Percentiles rank a stretch among this genome's conserved stretches.
phyloP scores from a whole-genome alignment of 2,797 vertebrate genomes.

The Ciconia nigra region DNA sequence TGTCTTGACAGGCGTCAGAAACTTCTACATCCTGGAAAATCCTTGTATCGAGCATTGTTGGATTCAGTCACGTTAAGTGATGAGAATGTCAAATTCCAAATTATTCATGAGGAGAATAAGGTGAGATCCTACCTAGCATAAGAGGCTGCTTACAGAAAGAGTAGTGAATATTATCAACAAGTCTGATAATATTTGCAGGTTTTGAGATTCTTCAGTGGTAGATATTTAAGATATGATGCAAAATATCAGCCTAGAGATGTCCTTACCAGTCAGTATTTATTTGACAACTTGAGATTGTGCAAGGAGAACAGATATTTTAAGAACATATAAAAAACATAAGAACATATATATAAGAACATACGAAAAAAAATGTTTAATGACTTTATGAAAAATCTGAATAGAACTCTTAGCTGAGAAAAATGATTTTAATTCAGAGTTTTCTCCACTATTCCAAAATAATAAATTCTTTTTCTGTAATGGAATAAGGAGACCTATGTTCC shows the following conservation, averaged over 20 bases:
- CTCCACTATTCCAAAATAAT: not conserved
- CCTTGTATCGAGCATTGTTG: conserved; percentile 76
- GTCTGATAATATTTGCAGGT: not conserved
- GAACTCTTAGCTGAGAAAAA: not conserved
- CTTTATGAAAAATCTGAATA: not conserved
- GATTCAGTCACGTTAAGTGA: conserved; percentile 80
- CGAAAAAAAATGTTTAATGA: not conserved
- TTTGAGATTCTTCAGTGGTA: not conserved
- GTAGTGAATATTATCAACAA: not conserved
- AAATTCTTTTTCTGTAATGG: not conserved
- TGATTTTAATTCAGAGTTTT: not conserved
- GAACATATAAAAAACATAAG: too few species aligned
- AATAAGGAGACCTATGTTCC: not conserved
- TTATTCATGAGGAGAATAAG: conserved; percentile 79
- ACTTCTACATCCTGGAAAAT: conserved; percentile 63
- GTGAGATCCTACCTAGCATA: conserved; percentile 64
- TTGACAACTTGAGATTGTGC: not conserved
- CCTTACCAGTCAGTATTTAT: not conserved
- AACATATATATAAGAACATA: too few species aligned
- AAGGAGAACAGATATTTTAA: not conserved
- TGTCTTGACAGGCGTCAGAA: conserved; percentile 82
- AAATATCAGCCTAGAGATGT: not conserved
- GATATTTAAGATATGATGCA: not conserved
- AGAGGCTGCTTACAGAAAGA: not conserved
- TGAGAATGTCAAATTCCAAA: conserved; percentile 75